Evolutionary conservation across 2,113 vertebrate species (phyloP), one percentile per base, ranked within the genome.

Genomic region (Capra hircus): DNA sequence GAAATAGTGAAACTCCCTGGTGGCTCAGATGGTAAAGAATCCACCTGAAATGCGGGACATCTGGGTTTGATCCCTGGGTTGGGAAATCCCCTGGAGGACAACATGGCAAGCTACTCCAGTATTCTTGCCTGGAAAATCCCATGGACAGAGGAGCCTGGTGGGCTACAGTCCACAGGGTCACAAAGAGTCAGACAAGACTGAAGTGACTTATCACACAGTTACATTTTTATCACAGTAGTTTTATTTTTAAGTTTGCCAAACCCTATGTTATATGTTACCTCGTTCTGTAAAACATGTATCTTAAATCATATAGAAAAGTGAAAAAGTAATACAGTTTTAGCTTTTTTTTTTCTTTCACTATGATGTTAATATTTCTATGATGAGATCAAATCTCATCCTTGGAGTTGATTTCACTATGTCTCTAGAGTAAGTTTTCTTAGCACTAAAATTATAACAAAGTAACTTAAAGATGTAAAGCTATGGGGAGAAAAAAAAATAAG

Each of bases 371-470:
- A 96, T 90, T 96, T 95, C 33, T 91, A 16, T 48, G 6, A 81
- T 82, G 74, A 83, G 25, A 90, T 74, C 21, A 60, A 90, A 84
- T 94, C 7, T 33, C 8, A 85, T 81, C 33, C 6, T 77, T 67
- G 48, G 8, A 21, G 33, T 53, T 78, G 64, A 97, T 64, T 90
- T 96, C 40, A 95, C 78, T 53, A 27, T 55, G 21, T 74, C 23
- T 87, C 95, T 50, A 83, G 30, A 95, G 40, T 78, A 97, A 89
- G 43, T 94, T 96, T 89, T 94, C 81, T 96, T 86, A 84, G 30
- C 40, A 90, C 36, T 64, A 74, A 96, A 95, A 60, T 87, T 91
- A 13, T 36, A 81, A 55, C 53, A 81, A 93, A 87, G 9, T 82
- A 52, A 92, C 12, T 64, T 88, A 43, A 87, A 90, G 30, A 88